Conservation (phyloP, 2,888 invertebrate species). For the Escarpia spicata region DNA sequence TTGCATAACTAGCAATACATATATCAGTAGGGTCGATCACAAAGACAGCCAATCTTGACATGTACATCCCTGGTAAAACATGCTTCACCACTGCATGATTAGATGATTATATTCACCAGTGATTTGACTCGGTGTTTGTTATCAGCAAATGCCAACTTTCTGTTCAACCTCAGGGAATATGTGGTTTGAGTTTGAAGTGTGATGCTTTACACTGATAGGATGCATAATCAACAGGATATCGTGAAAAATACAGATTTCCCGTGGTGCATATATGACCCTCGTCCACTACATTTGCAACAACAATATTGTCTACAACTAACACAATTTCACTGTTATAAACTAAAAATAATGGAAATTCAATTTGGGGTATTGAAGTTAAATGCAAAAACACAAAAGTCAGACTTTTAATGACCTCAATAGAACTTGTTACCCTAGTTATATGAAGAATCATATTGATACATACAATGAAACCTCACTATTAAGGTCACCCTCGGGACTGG, state of each 20-base stretch:
- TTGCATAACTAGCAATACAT: neutral
- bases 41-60: neutral
- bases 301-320: neutral
- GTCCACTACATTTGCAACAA: neutral
- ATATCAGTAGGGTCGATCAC: neutral
- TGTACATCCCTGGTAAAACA: neutral
- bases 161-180: neutral
- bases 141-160: neutral
- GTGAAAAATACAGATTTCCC: neutral
- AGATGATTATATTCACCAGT: neutral
- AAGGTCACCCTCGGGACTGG: too few relatives aligned
- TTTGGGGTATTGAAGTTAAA: too few relatives aligned
- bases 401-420: too few relatives aligned
- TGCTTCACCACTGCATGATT: neutral
- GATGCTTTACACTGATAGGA: neutral
- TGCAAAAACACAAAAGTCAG: too few relatives aligned
- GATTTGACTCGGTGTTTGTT: neutral
- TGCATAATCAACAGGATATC: neutral
- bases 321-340: too few relatives aligned
- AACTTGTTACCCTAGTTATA: too few relatives aligned
- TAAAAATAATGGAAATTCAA: too few relatives aligned
- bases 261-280: neutral
- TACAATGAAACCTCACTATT: too few relatives aligned
- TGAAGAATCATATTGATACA: too few relatives aligned
- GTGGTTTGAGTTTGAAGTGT: neutral